A percentile compares a stretch with the other conserved stretches of the same genome.
phyloP scores from a whole-genome alignment of 2,113 vertebrate species.

The Xenopus borealis region DNA sequence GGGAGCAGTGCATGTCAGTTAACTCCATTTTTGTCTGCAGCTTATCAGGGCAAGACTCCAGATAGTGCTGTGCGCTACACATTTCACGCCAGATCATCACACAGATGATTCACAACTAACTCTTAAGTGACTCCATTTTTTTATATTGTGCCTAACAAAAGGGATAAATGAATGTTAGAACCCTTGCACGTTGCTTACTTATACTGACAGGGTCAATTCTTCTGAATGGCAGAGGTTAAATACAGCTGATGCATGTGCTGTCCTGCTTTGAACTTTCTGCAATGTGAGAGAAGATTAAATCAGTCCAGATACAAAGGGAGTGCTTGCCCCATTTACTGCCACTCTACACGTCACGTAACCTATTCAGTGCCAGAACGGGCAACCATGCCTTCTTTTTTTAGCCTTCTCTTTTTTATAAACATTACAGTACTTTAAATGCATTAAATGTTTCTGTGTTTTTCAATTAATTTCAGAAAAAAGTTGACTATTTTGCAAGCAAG shows the following conservation, averaged over 20 bases:
- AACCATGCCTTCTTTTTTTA: no score
- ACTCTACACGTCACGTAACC: background rate
- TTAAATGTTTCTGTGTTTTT: no score
- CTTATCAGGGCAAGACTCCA: no score
- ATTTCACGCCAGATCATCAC: conserved; percentile 5
- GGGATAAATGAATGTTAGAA: conserved; percentile 22
- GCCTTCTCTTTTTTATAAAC: background rate
- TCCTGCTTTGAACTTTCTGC: conserved; percentile 23
- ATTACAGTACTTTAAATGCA: no score
- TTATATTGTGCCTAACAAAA: conserved; percentile 16
- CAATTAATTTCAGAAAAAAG: no score
- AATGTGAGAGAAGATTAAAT: background rate
- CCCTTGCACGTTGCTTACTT: conserved; percentile 8
- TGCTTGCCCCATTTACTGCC: background rate
- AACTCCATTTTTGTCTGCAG: no score
- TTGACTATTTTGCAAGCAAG: no score
- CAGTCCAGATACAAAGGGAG: background rate
- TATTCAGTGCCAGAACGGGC: background rate
- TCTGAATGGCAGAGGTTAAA: conserved; percentile 36
- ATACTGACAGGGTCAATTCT: conserved; percentile 15
- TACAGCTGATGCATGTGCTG: conserved; percentile 22
- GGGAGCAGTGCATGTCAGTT: no score
- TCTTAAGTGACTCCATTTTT: conserved; percentile 8
- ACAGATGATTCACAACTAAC: background rate
- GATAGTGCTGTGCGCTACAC: background rate